Conservation (phyloP, 2,113 vertebrate species). For the Oryzias celebensis region DNA sequence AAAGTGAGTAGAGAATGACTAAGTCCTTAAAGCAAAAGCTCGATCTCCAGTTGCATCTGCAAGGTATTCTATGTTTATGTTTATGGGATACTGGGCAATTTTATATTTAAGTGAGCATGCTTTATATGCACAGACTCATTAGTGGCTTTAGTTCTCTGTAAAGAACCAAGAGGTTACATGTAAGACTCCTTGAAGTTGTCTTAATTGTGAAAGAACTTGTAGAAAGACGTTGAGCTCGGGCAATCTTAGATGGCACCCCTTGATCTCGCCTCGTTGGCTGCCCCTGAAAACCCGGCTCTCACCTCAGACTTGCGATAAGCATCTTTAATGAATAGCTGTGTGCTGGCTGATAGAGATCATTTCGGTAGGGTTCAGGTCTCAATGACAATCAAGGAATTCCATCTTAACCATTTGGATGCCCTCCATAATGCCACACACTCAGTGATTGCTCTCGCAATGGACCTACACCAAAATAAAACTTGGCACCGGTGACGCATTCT, state of each 20-base stretch:
- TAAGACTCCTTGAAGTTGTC: conserved; percentile 51
- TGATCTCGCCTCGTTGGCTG: conserved; percentile 62
- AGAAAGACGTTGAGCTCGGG: conserved; percentile 16
- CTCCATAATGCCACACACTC: conserved; percentile 85
- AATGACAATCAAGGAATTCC: conserved; percentile 79
- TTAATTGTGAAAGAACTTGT: conserved; percentile 53
- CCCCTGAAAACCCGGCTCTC: conserved; percentile 65
- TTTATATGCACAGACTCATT: conserved; percentile 36
- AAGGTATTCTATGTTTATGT: conserved; percentile 54
- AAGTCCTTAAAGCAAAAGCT: conserved; percentile 38
- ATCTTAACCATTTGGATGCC: conserved; percentile 81
- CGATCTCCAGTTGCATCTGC: conserved; percentile 56
- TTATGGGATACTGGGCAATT: conserved; percentile 31
- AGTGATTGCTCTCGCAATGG: conserved; percentile 77
- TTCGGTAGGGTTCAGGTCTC: conserved; percentile 78
- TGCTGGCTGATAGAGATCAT: conserved; percentile 77
- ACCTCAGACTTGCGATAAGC: conserved; percentile 65
- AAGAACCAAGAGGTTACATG: conserved; percentile 44
- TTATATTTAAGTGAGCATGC: conserved; percentile 20
- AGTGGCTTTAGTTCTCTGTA: conserved; percentile 28
- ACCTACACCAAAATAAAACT: conserved; percentile 80
- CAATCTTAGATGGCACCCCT: conserved; percentile 52
- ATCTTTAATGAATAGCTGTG: conserved; percentile 84
- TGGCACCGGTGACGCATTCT: conserved; percentile 67
- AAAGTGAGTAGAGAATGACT: conserved; percentile 41